Percentiles rank a stretch among this genome's conserved stretches.
These are phyloP conservation scores for Nyctalus aviator DNA, from an alignment of 2,797 vertebrate genomes.

Conservation along the genomic window DNA sequence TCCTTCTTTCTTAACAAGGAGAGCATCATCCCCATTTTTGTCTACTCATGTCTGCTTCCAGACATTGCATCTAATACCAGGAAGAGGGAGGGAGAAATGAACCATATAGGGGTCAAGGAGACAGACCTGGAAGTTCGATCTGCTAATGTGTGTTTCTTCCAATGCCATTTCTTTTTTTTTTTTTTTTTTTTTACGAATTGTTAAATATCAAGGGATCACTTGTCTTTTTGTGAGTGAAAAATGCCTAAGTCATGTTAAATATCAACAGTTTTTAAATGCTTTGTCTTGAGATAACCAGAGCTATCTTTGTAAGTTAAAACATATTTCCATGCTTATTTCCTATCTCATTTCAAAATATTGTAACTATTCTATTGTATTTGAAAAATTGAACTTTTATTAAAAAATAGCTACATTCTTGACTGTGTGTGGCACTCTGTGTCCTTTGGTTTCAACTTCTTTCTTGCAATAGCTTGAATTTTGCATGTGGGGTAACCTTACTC, in stretches of 20 bases:
- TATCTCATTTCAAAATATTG: conserved; percentile 23
- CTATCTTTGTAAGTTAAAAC: background rate
- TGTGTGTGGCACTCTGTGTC: background rate
- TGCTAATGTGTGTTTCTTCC: background rate
- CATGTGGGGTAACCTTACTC: background rate
- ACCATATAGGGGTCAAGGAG: background rate
- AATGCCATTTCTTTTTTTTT: conserved; percentile 8
- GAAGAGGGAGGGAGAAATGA: conserved; percentile 29
- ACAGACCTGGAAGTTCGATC: background rate
- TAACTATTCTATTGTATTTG: conserved; percentile 49
- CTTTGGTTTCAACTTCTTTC: conserved; percentile 38
- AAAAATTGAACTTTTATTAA: background rate
- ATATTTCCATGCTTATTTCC: conserved; percentile 12
- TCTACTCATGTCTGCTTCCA: background rate
- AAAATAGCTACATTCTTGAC: background rate
- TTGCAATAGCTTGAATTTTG: conserved; percentile 15
- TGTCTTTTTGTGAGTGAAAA: conserved; percentile 40
- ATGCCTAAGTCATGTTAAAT: background rate
- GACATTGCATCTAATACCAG: background rate
- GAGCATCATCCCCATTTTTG: background rate
- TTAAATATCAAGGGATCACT: background rate
- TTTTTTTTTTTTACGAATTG: background rate
- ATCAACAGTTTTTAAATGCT: conserved; percentile 33
- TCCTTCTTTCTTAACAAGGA: background rate
- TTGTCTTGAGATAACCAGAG: conserved; percentile 33